Percentiles rank a stretch among this genome's conserved stretches.
Evolutionary conservation across 2,888 invertebrate genomes (phyloP).

Genomic region (Empis stercorea): DNA sequence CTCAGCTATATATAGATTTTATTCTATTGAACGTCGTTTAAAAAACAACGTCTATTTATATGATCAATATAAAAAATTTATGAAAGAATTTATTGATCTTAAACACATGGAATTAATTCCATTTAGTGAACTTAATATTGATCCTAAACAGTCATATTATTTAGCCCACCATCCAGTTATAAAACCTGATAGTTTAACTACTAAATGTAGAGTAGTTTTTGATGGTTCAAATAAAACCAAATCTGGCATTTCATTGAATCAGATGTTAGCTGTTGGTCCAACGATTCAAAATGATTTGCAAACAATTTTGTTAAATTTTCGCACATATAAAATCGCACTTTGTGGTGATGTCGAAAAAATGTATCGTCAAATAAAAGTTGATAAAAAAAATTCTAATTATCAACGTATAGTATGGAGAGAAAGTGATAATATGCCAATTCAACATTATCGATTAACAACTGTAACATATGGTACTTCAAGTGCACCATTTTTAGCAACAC

Average conservation of each 20-base stretch:
- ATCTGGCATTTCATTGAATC: conserved; percentile 3
- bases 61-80: neutral
- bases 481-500: conserved; percentile 15
- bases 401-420: conserved; percentile 15
- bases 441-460: conserved; percentile 8
- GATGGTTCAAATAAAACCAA: neutral
- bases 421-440: neutral
- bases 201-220: conserved; percentile 5
- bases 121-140: neutral
- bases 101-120: neutral
- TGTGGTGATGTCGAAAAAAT: conserved; percentile 9
- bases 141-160: neutral
- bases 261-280: conserved; percentile 1
- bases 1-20: neutral
- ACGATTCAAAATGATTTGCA: conserved; percentile 2
- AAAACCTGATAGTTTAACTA: neutral
- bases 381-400: conserved; percentile 1
- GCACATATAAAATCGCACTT: conserved; percentile 10
- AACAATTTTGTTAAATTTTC: neutral
- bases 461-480: conserved; percentile 14
- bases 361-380: conserved; percentile 4
- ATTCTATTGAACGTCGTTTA: neutral
- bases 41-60: neutral
- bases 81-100: neutral
- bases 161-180: neutral